phyloP scores from a whole-genome alignment of 2,797 vertebrate genomes.

The Liasis olivaceus region DNA sequence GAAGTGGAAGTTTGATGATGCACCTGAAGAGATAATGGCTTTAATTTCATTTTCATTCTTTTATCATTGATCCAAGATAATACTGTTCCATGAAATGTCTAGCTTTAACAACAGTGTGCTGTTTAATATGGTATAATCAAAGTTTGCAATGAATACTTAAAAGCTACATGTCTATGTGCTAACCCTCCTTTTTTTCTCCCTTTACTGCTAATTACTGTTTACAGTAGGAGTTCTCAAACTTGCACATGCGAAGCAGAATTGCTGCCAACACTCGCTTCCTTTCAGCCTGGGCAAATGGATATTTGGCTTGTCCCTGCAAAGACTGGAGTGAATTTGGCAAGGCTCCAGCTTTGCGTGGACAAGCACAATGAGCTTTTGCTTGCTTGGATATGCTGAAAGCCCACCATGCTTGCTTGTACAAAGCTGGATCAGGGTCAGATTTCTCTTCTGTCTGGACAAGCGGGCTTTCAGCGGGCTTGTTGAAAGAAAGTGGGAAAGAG shows the following conservation, averaged over 20 bases:
- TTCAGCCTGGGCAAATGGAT: not conserved
- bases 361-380: not conserved
- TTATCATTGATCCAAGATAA: not conserved
- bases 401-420: not conserved
- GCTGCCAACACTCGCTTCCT: not conserved
- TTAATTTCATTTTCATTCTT: not conserved
- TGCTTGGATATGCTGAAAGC: not conserved
- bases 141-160: not conserved
- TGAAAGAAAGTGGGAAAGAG: not conserved
- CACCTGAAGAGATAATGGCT: not conserved
- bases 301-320: not conserved
- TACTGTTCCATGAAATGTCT: not conserved
- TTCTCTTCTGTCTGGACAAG: not conserved
- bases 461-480: not conserved
- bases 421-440: not conserved
- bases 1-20: not conserved
- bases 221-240: not conserved
- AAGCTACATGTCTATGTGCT: not conserved
- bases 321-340: not conserved
- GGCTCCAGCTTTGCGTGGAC: not conserved
- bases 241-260: not conserved
- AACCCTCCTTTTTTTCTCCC: not conserved
- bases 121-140: not conserved
- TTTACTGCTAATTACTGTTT: not conserved
- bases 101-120: not conserved